Evolutionary conservation across 2,113 vertebrate species (phyloP).

Genomic region (Hippolais icterina): DNA sequence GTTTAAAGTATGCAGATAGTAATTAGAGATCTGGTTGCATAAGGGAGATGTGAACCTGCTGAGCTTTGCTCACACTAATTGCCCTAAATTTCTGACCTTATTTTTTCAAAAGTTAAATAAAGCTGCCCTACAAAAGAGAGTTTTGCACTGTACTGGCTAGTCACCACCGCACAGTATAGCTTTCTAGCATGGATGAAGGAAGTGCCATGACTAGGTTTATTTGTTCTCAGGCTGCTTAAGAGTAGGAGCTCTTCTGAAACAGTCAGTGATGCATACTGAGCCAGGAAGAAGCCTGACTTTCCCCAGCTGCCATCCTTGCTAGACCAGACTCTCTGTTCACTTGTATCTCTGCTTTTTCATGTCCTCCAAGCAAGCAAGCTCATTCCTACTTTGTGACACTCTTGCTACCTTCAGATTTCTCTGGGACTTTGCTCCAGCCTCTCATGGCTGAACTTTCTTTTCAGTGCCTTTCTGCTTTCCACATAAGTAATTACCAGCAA

Average conservation of each 20-base stretch:
- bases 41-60: conserved; percentile 34
- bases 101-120: conserved; percentile 47
- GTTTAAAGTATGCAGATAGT: conserved; percentile 23
- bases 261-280: accelerated
- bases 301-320: neutral
- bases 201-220: neutral
- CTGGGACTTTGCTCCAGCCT: neutral
- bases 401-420: neutral
- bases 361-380: neutral
- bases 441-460: neutral
- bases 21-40: conserved; percentile 45
- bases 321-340: neutral
- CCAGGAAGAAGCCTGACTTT: neutral
- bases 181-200: neutral
- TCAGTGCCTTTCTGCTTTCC: neutral
- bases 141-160: neutral
- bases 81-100: conserved; percentile 47
- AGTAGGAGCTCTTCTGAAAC: neutral
- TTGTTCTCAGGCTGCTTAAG: neutral
- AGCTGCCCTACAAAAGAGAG: conserved; percentile 4
- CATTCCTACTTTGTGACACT: neutral
- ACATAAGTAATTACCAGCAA: neutral
- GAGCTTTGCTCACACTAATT: conserved; percentile 30
- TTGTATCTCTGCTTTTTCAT: neutral
- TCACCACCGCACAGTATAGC: neutral